phyloP scores from a whole-genome alignment of 2,888 invertebrate genomes.

The Ceratothoa steindachneri region DNA sequence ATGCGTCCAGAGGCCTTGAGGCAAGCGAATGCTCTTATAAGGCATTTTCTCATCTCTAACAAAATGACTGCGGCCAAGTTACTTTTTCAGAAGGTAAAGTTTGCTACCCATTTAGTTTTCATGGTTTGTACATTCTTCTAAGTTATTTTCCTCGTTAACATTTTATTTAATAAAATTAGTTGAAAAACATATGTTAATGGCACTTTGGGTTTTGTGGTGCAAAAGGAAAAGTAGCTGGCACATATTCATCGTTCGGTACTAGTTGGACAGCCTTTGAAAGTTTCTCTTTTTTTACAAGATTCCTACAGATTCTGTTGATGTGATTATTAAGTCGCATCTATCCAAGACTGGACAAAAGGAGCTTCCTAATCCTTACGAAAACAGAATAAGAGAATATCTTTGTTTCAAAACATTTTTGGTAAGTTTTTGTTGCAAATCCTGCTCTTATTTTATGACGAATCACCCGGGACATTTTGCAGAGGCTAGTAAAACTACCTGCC shows the following conservation, averaged over 20 bases:
- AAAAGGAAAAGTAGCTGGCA: too few relatives aligned
- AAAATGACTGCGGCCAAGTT: conserved; percentile 77
- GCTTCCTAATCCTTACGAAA: conserved; percentile 57
- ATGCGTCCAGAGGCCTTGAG: conserved; percentile 76
- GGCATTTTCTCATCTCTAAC: conserved; percentile 73
- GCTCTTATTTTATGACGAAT: too few relatives aligned
- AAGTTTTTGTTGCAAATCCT: conserved; percentile 29
- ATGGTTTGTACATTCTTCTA: too few relatives aligned
- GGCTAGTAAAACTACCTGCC: too few relatives aligned
- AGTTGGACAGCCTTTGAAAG: too few relatives aligned
- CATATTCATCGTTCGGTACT: too few relatives aligned
- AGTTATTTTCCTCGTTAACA: too few relatives aligned
- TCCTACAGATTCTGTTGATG: conserved; percentile 63
- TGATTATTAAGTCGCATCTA: conserved; percentile 57
- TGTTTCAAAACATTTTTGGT: conserved; percentile 79
- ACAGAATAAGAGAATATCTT: conserved; percentile 71
- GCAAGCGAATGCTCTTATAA: conserved; percentile 83
- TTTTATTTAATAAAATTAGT: too few relatives aligned
- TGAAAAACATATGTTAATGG: too few relatives aligned
- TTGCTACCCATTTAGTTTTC: too few relatives aligned
- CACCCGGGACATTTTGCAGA: not conserved
- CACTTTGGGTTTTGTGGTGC: too few relatives aligned
- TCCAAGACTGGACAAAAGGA: conserved; percentile 55
- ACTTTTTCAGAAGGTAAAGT: conserved; percentile 63
- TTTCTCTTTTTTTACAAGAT: conserved; percentile 58